Evolutionary conservation across 2,888 invertebrate species (phyloP).

Genomic region (Apodemia duryi): DNA sequence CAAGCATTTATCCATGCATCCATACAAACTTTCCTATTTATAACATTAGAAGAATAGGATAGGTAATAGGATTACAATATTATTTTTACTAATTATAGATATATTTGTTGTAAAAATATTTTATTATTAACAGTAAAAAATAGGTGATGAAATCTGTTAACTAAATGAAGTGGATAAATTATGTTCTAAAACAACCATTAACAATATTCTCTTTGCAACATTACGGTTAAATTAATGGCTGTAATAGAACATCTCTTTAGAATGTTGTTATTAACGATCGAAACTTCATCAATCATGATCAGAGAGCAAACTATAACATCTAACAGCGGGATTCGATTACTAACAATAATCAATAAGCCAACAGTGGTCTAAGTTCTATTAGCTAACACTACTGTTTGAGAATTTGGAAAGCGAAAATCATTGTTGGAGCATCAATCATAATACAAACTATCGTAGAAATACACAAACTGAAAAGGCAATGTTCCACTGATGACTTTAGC

Average conservation of each 20-base stretch:
- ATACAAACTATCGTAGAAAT: slow-evolving; percentile 24
- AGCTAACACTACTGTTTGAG: slow-evolving; percentile 40
- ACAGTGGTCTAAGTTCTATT: slow-evolving; percentile 36
- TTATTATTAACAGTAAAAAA: too few species aligned
- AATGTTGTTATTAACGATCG: slow-evolving; percentile 31
- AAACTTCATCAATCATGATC: slow-evolving; percentile 48
- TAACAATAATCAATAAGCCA: slow-evolving; percentile 48
- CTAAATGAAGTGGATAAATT: neutral
- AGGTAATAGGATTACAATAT: too few species aligned
- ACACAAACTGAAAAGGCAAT: slow-evolving; percentile 19
- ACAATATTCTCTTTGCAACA: neutral
- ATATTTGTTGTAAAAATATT: too few species aligned
- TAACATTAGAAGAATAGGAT: too few species aligned
- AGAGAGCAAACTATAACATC: slow-evolving; percentile 39
- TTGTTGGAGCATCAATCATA: slow-evolving; percentile 56
- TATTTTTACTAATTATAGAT: too few species aligned
- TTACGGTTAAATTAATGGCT: slow-evolving; percentile 8
- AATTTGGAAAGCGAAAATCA: slow-evolving; percentile 39
- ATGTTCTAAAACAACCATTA: neutral
- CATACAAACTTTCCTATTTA: too few species aligned
- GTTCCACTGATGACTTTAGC: slow-evolving; percentile 14
- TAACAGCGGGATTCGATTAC: slow-evolving; percentile 50
- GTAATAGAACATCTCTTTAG: slow-evolving; percentile 15
- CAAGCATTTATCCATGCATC: too few species aligned
- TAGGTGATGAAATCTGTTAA: too few species aligned